Conservation (phyloP, 2,113 vertebrate genomes). For the Phaetusa simplex region DNA sequence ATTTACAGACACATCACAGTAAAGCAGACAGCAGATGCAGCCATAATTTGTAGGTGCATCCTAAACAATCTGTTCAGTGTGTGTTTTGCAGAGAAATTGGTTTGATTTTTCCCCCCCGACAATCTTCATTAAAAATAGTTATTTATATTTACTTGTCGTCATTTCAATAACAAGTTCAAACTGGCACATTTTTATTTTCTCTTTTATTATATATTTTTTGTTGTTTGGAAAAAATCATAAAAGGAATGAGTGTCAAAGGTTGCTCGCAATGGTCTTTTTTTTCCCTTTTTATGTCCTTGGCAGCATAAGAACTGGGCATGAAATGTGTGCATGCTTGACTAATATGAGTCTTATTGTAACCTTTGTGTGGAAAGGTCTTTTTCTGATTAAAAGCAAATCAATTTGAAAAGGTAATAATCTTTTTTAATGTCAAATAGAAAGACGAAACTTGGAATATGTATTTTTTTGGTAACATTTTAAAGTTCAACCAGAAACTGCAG, state of each 20-base stretch:
- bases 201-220: background rate
- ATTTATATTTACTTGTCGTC: background rate
- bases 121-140: background rate
- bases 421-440: slow-evolving; percentile 51
- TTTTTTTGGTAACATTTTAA: background rate
- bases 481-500: slow-evolving; percentile 26
- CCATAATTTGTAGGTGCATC: background rate
- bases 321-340: slow-evolving; percentile 9
- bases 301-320: background rate
- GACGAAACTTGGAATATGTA: background rate
- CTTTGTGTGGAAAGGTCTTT: slow-evolving; percentile 48
- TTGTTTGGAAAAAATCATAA: background rate
- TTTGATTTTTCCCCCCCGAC: background rate
- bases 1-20: background rate
- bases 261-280: background rate
- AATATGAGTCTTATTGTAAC: slow-evolving; percentile 7
- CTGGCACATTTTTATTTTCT: background rate
- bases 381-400: slow-evolving; percentile 59
- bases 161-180: background rate
- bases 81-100: background rate
- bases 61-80: background rate
- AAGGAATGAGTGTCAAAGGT: background rate
- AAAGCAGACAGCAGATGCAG: background rate
- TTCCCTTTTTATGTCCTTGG: background rate
- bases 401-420: slow-evolving; percentile 58